A percentile compares a stretch with the other conserved stretches of the same genome.
Conservation (phyloP, 1,140 invertebrate species). For the Rhagoletis zephyria region DNA sequence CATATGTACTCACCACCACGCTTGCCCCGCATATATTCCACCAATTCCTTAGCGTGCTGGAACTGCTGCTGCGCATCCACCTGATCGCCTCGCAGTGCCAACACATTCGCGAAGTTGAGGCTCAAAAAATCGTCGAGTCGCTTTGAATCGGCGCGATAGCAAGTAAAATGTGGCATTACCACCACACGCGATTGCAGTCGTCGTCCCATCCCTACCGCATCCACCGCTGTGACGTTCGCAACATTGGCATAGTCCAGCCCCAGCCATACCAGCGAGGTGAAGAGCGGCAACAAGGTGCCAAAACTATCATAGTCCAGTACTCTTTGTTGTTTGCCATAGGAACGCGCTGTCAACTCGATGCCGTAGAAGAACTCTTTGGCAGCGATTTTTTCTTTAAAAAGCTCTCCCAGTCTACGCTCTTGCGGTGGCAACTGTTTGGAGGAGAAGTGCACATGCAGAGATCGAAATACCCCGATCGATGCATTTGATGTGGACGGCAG, state of each 20-base stretch:
- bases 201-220: conserved; percentile 48
- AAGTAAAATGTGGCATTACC: conserved; percentile 58
- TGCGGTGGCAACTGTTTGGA: background rate
- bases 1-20: conserved; percentile 53
- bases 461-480: background rate
- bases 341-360: conserved; percentile 54
- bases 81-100: conserved; percentile 56
- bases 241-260: conserved; percentile 54
- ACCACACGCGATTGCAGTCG: conserved; percentile 8
- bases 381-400: conserved; percentile 47
- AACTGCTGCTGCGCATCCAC: conserved; percentile 48
- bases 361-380: conserved; percentile 58
- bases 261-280: conserved; percentile 57
- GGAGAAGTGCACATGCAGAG: conserved; percentile 27
- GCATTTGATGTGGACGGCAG: background rate
- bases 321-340: background rate
- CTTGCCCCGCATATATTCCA: conserved; percentile 46
- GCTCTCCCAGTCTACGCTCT: conserved; percentile 24
- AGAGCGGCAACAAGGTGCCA: conserved; percentile 53
- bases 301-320: conserved; percentile 53
- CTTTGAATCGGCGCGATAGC: conserved; percentile 40
- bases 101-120: conserved; percentile 56
- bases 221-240: conserved; percentile 39
- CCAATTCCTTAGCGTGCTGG: conserved; percentile 53
- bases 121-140: conserved; percentile 55